Conservation (phyloP, 2,888 invertebrate species). For the Orthosia gracilis region DNA sequence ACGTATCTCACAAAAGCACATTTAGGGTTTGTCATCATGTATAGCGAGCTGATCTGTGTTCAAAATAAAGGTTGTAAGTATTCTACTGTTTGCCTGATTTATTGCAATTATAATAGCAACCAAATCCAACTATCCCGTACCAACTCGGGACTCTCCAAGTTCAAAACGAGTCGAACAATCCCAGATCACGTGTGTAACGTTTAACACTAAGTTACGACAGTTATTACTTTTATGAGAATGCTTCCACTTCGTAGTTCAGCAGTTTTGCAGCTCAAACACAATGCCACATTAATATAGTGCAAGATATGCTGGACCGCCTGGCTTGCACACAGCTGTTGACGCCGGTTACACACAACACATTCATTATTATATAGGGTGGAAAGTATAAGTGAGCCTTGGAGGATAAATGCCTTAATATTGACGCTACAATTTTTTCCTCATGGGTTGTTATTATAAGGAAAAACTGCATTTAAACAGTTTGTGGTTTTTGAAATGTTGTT, state of each 20-base stretch:
- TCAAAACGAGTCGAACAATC: neutral
- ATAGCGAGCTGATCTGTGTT: too few relatives aligned
- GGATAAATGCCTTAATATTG: too few relatives aligned
- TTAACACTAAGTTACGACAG: neutral
- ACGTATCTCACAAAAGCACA: too few relatives aligned
- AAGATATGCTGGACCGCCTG: constrained; percentile 20
- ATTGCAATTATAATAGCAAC: neutral
- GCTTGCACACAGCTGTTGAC: constrained; percentile 26
- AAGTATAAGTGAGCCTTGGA: too few relatives aligned
- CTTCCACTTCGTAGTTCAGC: neutral
- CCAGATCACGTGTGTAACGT: neutral
- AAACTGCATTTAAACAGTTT: too few relatives aligned
- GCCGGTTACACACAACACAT: constrained; percentile 2
- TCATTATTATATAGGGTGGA: neutral
- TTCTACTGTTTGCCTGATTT: neutral
- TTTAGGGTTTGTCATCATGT: too few relatives aligned
- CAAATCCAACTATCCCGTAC: neutral
- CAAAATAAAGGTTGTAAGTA: neutral
- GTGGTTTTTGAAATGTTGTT: too few relatives aligned
- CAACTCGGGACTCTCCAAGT: neutral
- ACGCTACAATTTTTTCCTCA: neutral
- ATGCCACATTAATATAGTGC: constrained; percentile 40
- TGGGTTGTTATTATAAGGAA: too few relatives aligned
- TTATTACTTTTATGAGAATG: constrained; percentile 1
- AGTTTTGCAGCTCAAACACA: constrained; percentile 26